Percentiles rank a stretch among this genome's conserved stretches.
These are phyloP conservation scores for Spisula solida DNA, from an alignment of 2,888 invertebrate species.

Conservation along the genomic window DNA sequence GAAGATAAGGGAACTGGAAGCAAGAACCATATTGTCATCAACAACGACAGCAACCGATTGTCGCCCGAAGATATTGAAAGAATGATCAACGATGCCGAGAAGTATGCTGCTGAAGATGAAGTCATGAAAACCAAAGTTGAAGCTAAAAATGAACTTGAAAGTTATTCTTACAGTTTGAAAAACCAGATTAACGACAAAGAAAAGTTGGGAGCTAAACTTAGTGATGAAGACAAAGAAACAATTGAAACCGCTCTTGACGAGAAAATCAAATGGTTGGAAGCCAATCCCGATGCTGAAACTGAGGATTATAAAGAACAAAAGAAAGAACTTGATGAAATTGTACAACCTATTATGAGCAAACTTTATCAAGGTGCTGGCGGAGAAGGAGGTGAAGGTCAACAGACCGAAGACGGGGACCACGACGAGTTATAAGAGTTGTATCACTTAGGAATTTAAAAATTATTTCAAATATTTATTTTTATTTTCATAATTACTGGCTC, in stretches of 20 bases:
- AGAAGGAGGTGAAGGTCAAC: constrained; percentile 59
- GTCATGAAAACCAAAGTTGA: constrained; percentile 94
- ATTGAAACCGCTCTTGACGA: constrained; percentile 97
- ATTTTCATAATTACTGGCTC: not conserved
- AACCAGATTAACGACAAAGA: constrained; percentile 98
- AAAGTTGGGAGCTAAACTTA: constrained; percentile 96
- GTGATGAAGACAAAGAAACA: constrained; percentile 96
- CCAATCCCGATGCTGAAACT: constrained; percentile 96
- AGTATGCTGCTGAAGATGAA: constrained; percentile 99
- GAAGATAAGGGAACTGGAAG: constrained; percentile 99
- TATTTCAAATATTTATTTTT: constrained; percentile 23
- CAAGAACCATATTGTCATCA: constrained; percentile 99
- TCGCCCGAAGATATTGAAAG: constrained; percentile 99
- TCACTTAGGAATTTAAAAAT: constrained; percentile 53
- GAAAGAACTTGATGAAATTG: constrained; percentile 97
- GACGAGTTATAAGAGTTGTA: constrained; percentile 66
- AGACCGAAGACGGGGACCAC: constrained; percentile 52
- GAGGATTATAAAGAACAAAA: constrained; percentile 97
- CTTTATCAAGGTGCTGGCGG: constrained; percentile 94
- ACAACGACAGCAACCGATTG: constrained; percentile 98
- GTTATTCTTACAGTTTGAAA: constrained; percentile 98
- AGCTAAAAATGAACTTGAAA: constrained; percentile 97
- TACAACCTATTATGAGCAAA: constrained; percentile 98
- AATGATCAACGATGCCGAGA: constrained; percentile 99
- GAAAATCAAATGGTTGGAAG: constrained; percentile 98